Evolutionary conservation across 2,888 invertebrate genomes (phyloP), one percentile per base, ranked within the genome.

Genomic region (Cancer borealis): DNA sequence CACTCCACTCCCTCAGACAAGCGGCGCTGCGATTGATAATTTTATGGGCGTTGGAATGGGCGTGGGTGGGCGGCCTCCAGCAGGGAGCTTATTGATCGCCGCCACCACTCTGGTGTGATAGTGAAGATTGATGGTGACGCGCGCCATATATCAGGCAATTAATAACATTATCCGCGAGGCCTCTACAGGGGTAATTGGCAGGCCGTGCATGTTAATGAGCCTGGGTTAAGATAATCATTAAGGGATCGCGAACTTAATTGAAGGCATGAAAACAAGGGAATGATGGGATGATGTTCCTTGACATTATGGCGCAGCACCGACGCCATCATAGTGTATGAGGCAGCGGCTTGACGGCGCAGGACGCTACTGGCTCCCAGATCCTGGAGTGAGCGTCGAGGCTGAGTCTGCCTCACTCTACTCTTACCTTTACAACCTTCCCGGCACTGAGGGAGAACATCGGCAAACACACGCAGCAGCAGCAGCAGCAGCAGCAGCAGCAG

Each of bases 401-500:
- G 21, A n/a, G 66, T 12, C 3, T 54, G 3, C 17, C 17, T 8
- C 54, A 54, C 54, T 54, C 54, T 17, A 66, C n/a, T n/a, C 4
- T 66, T n/a, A 21, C 66, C n/a, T n/a, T 21, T 66, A n/a, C n/a
- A 66, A 66, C 66, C 66, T n/a, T 66, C 66, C 66, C 4, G 12
- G 47, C 88, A 45, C 21, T 46, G 47, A 46, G 12, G 8, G 26
- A 21, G 47, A n/a, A 45, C 26, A 79, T 30, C 0, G 4, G 30
- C 79, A 46, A 46, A 88, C 47, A n/a, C n/a, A 88, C 4, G 30
- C 12, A 88, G 21, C n/a, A 21, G 47, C 26, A 47, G n/a, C 84
- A 84, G 4, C 84, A 84, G 8, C 88, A 88, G 21, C 88, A 88
- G 8, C 88, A 88, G n/a, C 88, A 88, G 46, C 17, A 88, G 88